Base-by-base conservation (phyloP, 2,888 invertebrate species). In the Xanthostigma xanthostigma region DNA sequence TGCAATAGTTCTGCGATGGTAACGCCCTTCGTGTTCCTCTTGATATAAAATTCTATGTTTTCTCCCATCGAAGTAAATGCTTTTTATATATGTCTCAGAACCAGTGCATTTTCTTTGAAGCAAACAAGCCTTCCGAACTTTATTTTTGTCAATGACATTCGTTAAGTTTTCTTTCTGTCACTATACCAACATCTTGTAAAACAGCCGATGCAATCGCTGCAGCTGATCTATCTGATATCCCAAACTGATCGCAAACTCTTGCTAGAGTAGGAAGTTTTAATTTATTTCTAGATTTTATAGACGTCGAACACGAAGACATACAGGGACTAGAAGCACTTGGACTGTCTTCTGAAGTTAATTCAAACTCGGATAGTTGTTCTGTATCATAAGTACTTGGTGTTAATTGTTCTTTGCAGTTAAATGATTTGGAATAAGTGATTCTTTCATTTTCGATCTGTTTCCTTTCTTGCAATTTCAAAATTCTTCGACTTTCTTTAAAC, bases 111-210 rank as follows among this genome's bases (percentile, higher is more conserved):
- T 17, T 17, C 39, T 45, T 35, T 43, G 39, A 17, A 51, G n/a
- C 12, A 46, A 36, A n/a, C 50, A 38, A 37, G 51, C 55, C 50
- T 55, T 44, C 38, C 41, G 48, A 17, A 56, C 47, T 47, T 57
- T 56, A 36, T 45, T 51, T 50, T 50, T 52, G 37, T 57, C 54
- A 10, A 55, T 48, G 9, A 57, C 52, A 35, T 50, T 47, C 11
- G 14, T 10, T 39, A 40, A 36, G 48, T 54, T 43, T 43, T 51
- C 43, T n/a, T 10, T 49, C 34, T 39, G 53, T 50, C 33, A 56
- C 50, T n/a, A 56, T 35, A 9, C 52, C 53, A 8, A 56, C 45
- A 35, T 56, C 53, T 12, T 39, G 41, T 12, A 55, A 45, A 8
- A 53, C 53, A 11, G 54, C 54, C 37, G 44, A 47, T 10, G 53